Evolutionary conservation across 1,140 invertebrate genomes (phyloP).

Genomic region (Papilio dardanus): DNA sequence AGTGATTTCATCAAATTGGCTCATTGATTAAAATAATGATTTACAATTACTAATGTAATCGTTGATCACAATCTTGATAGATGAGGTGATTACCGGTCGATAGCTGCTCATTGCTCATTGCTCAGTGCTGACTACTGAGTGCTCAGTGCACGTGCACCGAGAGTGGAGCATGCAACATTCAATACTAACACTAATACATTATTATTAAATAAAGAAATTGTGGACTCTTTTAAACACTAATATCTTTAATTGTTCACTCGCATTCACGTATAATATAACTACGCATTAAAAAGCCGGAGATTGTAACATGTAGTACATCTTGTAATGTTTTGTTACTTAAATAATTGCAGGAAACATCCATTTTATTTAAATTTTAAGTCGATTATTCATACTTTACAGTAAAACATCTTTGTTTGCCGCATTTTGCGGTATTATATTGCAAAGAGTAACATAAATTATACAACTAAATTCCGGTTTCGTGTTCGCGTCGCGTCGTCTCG

Average conservation of each 20-base stretch:
- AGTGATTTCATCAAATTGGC: slow-evolving; percentile 18
- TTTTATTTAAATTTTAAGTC: neutral
- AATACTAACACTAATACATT: neutral
- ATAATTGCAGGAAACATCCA: too few species aligned
- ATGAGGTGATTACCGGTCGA: neutral
- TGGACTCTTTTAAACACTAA: neutral
- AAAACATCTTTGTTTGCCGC: neutral
- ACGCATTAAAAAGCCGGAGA: too few species aligned
- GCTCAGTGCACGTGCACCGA: neutral
- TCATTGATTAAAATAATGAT: slow-evolving; percentile 26
- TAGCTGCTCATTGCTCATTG: neutral
- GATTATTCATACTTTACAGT: neutral
- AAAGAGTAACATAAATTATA: slow-evolving; percentile 4
- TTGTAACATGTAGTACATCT: neutral
- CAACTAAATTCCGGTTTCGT: slow-evolving; percentile 13
- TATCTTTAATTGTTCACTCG: neutral
- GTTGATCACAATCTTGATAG: neutral
- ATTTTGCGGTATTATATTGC: neutral
- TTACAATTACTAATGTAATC: slow-evolving; percentile 23
- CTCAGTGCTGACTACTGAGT: neutral
- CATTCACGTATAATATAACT: neutral
- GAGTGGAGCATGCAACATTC: neutral
- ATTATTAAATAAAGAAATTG: too few species aligned
- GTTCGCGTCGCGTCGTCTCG: neutral
- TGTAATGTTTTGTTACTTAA: too few species aligned